phyloP scores from a whole-genome alignment of 2,113 vertebrate genomes.

The Amia ocellicauda region DNA sequence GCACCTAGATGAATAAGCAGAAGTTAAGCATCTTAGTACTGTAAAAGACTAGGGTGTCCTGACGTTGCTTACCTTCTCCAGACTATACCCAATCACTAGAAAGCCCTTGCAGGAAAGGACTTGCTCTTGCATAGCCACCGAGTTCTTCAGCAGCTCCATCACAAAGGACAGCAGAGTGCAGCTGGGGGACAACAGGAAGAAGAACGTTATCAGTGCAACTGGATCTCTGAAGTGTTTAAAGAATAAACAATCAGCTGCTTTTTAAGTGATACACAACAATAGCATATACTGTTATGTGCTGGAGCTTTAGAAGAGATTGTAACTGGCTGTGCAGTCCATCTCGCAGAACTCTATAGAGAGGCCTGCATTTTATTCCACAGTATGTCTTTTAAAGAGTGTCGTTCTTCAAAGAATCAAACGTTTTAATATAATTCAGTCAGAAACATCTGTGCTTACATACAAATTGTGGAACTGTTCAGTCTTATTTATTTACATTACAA shows the following conservation, averaged over 20 bases:
- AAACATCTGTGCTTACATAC: too few species aligned
- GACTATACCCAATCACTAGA: conserved; percentile 89
- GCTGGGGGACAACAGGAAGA: conserved; percentile 58
- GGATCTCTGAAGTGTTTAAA: background rate
- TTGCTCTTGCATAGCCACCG: conserved; percentile 97
- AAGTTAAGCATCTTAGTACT: too few species aligned
- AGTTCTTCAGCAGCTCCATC: conserved; percentile 96
- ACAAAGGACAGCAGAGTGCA: conserved; percentile 92
- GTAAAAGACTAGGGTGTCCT: too few species aligned
- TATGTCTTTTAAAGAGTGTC: too few species aligned
- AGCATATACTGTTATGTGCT: background rate
- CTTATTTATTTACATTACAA: too few species aligned
- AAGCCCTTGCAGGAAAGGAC: conserved; percentile 96
- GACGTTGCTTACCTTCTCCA: conserved; percentile 85
- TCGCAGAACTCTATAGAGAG: too few species aligned
- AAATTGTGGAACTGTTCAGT: too few species aligned
- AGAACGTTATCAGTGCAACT: background rate
- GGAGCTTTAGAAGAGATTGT: background rate
- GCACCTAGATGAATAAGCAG: too few species aligned
- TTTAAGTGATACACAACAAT: background rate
- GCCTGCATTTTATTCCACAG: too few species aligned
- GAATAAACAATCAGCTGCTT: background rate
- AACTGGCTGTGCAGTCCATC: too few species aligned
- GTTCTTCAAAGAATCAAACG: too few species aligned
- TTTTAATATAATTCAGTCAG: too few species aligned